These are phyloP conservation scores for Sarcophaga variegata DNA, from an alignment of 2,888 invertebrate genomes.

Conservation along the genomic window DNA sequence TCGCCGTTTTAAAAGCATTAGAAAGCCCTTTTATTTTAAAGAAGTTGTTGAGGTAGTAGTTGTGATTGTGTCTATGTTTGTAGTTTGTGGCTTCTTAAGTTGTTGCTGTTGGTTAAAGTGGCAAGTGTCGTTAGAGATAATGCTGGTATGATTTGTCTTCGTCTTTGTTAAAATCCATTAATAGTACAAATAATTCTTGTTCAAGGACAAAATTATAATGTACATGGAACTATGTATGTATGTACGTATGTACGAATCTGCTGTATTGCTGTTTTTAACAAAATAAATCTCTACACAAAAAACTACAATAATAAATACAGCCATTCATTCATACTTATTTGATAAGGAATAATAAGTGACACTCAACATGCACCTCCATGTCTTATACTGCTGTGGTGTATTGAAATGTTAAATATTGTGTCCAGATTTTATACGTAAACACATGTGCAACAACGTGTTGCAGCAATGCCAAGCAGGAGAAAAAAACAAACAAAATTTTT, in stretches of 20 bases:
- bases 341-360: neutral
- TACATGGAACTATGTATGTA: neutral
- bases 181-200: conserved; percentile 69
- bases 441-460: conserved; percentile 35
- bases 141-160: conserved; percentile 57
- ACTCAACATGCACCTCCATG: neutral
- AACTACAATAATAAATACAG: conserved; percentile 38
- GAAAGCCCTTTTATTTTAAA: too few relatives aligned
- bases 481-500: neutral
- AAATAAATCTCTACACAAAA: conserved; percentile 28
- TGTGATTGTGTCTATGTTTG: neutral
- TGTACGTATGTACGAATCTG: neutral
- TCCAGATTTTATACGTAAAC: conserved; percentile 49
- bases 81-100: neutral
- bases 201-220: conserved; percentile 66
- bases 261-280: neutral
- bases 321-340: neutral
- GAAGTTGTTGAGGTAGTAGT: neutral
- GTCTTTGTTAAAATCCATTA: conserved; percentile 61
- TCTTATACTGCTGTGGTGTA: neutral
- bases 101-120: neutral
- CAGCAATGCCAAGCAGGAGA: neutral
- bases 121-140: conserved; percentile 20
- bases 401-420: conserved; percentile 38
- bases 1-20: too few relatives aligned